These are phyloP conservation scores for Nemotelus nigrinus DNA, from an alignment of 2,888 invertebrate genomes.

Conservation along the genomic window DNA sequence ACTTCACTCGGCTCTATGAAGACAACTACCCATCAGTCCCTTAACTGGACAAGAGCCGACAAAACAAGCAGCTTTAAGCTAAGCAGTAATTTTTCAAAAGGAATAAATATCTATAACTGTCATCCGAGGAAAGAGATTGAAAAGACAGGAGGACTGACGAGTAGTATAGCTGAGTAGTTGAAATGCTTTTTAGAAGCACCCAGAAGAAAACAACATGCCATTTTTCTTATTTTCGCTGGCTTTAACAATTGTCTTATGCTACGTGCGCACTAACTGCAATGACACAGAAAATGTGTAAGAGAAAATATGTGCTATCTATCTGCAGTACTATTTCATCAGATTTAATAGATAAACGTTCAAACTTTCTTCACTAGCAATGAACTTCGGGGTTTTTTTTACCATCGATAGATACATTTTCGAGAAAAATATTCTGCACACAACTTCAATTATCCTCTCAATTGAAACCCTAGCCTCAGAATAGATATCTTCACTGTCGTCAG, in stretches of 20 bases:
- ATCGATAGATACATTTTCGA: neutral
- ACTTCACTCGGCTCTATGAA: constrained; percentile 6
- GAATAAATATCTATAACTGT: constrained; percentile 37
- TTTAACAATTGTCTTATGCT: no score
- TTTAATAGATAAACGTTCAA: no score
- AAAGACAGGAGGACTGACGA: neutral
- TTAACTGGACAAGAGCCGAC: neutral
- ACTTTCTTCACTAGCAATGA: no score
- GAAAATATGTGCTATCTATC: no score
- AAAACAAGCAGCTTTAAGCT: constrained; percentile 28
- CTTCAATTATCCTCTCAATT: neutral
- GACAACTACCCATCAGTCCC: constrained; percentile 12
- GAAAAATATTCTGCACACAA: neutral
- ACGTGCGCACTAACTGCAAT: no score
- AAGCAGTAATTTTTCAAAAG: constrained; percentile 35
- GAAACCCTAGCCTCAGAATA: neutral
- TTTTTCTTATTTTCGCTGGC: no score
- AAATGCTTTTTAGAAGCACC: neutral
- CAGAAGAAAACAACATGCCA: neutral
- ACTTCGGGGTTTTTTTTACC: neutral
- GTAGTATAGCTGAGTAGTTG: neutral
- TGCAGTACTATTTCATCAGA: no score
- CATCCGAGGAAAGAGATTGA: constrained; percentile 17
- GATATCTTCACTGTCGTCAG: neutral
- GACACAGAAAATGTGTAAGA: neutral